Percentiles rank a stretch among this genome's conserved stretches.
Conservation (phyloP, 2,113 vertebrate species). For the Diphyllodes magnificus region DNA sequence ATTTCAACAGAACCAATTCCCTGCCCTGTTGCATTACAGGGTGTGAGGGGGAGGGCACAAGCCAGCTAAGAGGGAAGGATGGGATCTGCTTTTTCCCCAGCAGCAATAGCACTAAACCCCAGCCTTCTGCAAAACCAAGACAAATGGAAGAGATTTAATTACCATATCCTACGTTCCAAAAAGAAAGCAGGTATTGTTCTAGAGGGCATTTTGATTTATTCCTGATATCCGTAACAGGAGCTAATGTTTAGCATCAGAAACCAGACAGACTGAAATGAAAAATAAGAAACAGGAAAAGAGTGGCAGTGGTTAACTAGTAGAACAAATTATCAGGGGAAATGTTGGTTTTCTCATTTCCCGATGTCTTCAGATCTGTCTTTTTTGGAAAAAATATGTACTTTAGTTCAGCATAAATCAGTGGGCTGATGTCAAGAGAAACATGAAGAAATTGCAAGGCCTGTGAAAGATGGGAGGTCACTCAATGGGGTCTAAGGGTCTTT, state of each 20-base stretch:
- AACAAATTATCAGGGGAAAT: neutral
- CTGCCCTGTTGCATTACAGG: neutral
- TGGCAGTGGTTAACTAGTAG: neutral
- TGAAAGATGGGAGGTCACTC: neutral
- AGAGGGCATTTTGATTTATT: neutral
- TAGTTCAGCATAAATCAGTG: neutral
- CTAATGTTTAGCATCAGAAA: neutral
- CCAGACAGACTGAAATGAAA: neutral
- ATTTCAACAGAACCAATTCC: neutral
- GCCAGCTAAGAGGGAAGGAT: neutral
- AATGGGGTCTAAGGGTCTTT: neutral
- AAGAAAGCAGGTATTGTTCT: neutral
- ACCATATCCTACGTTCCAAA: neutral
- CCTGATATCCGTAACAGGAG: neutral
- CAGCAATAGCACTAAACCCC: neutral
- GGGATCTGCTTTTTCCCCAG: neutral
- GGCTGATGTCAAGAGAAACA: neutral
- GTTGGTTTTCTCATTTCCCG: slow-evolving; percentile 21
- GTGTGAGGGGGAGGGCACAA: neutral
- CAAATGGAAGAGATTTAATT: neutral
- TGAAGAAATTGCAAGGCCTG: neutral
- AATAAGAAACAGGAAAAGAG: neutral
- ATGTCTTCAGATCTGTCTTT: neutral
- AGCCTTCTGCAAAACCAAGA: neutral
- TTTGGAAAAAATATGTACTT: neutral